These are phyloP conservation scores for Mellivora capensis DNA, from an alignment of 2,113 vertebrate genomes.

Conservation along the genomic window DNA sequence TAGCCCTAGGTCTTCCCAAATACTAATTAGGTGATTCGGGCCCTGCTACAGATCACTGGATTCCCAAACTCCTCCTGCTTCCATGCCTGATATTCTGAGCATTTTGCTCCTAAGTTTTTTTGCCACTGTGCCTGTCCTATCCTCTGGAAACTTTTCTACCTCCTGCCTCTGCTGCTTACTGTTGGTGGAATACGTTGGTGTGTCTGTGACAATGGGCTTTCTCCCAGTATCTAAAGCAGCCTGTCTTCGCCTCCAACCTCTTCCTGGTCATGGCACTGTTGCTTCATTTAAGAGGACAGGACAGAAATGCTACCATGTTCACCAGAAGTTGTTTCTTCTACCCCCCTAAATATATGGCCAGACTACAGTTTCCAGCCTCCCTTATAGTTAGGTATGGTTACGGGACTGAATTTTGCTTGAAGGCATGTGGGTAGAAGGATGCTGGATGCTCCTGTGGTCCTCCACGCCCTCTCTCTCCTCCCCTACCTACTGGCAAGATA, in stretches of 20 bases:
- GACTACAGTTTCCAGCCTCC: not conserved
- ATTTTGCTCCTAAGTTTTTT: not conserved
- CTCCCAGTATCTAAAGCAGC: not conserved
- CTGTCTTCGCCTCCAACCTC: not conserved
- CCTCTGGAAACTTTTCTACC: not conserved
- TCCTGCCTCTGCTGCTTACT: not conserved
- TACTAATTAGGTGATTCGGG: not conserved
- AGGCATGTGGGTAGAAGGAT: not conserved
- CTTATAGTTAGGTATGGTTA: not conserved
- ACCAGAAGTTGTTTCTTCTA: not conserved
- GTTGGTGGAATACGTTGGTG: not conserved
- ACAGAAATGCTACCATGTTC: not conserved
- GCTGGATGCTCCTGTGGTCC: not conserved
- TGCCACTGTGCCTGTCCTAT: too few relatives aligned
- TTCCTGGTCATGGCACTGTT: not conserved
- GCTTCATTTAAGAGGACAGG: not conserved
- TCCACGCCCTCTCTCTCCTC: not conserved
- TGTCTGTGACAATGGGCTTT: not conserved
- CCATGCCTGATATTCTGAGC: not conserved
- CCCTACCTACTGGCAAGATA: not conserved
- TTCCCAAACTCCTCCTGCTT: not conserved
- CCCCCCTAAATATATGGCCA: not conserved
- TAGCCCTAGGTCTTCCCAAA: not conserved
- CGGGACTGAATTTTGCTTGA: not conserved
- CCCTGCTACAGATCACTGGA: not conserved